Base-by-base conservation (phyloP, 2,113 vertebrate species). In the Oenanthe oenanthe region DNA sequence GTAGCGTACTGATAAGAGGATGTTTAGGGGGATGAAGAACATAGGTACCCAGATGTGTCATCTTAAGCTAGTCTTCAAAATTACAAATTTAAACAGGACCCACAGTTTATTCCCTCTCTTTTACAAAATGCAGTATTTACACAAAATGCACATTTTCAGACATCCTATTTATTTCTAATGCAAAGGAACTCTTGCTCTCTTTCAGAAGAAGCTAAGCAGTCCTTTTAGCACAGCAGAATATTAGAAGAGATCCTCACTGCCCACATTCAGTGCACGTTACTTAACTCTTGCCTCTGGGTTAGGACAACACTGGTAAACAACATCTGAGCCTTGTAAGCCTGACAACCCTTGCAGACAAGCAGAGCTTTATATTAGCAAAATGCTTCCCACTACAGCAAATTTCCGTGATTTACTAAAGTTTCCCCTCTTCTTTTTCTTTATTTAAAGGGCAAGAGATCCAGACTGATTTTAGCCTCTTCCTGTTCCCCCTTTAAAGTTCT, bases 211-310 rank as follows among this genome's bases (percentile, higher is more conserved):
- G 43, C n/a, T 24, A 62, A 86, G 53, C 20, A 82, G 24, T 50
- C 34, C 61, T 92, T 89, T 89, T 29, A 80, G 60, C 29, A 74
- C 1, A n/a, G 16, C 13, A 83, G 34, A 70, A 31, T 71, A 51
- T 45, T 66, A 83, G 48, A 66, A 58, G 47, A 0, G 0, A 56
- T 34, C 26, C 62, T 75, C 67, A 51, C 66, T 73, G 34, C 54
- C 34, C 51, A 83, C 24, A 36, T 48, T 79, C 50, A 63, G 56
- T 1, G 1, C 58, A 36, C 0, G 0, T 76, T 83, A 80, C 65
- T 94, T 92, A 95, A 89, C 60, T 93, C 71, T 74, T 83, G 79
- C 90, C 67, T 92, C 88, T 80, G 85, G 89, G 78, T 92, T 93
- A 80, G 43, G 60, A 77, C 54, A 85, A 71, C 26, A 32, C 54